These are phyloP conservation scores for Mobula hypostoma DNA, from an alignment of 2,113 vertebrate species.

Conservation along the genomic window DNA sequence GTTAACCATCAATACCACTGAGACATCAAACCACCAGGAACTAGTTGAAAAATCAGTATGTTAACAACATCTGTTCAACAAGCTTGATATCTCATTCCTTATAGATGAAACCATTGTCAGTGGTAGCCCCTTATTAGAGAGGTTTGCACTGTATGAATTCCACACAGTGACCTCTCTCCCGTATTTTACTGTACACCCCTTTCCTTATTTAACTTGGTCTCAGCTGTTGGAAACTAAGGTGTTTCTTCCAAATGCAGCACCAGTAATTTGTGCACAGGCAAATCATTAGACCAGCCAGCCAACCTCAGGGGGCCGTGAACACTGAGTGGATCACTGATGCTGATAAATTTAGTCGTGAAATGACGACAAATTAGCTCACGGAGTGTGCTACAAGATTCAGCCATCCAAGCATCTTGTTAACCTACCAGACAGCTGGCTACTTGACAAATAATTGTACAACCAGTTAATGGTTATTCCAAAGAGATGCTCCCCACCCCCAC, in stretches of 20 bases:
- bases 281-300: constrained; percentile 25
- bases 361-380: constrained; percentile 35
- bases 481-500: neutral
- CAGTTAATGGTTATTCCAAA: constrained; percentile 19
- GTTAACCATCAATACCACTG: neutral
- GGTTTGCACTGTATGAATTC: neutral
- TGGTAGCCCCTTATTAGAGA: neutral
- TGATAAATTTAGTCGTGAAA: constrained; percentile 36
- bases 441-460: constrained; percentile 34
- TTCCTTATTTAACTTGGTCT: constrained; percentile 37
- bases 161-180: neutral
- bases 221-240: constrained; percentile 34
- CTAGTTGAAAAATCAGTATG: neutral
- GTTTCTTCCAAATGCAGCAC: constrained; percentile 36
- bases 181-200: neutral
- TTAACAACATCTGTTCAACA: constrained; percentile 7
- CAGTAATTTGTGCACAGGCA: constrained; percentile 36
- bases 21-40: neutral
- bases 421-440: constrained; percentile 36
- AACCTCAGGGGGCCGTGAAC: constrained; percentile 27
- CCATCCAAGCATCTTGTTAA: constrained; percentile 33
- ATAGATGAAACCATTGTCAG: neutral
- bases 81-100: neutral
- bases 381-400: constrained; percentile 28
- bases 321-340: constrained; percentile 19